These are phyloP conservation scores for Phania funesta DNA, from an alignment of 2,888 invertebrate species.

Conservation along the genomic window DNA sequence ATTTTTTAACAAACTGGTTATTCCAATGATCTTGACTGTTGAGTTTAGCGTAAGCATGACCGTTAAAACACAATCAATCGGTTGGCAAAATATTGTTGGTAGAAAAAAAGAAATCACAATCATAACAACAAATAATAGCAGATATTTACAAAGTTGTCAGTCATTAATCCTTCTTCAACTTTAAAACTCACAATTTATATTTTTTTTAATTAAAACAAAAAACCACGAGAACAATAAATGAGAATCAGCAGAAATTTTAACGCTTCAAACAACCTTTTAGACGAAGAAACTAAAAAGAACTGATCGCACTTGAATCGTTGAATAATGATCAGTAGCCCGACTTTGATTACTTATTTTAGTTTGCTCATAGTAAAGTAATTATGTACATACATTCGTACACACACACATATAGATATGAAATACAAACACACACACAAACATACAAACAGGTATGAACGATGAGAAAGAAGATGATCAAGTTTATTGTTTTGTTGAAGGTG, in stretches of 20 bases:
- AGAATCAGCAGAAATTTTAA: background rate
- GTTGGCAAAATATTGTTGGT: background rate
- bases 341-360: background rate
- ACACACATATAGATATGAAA: background rate
- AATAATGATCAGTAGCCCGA: background rate
- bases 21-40: constrained; percentile 52
- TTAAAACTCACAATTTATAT: constrained; percentile 44
- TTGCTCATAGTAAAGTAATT: constrained; percentile 11
- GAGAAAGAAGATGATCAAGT: constrained; percentile 19
- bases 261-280: constrained; percentile 46
- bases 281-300: constrained; percentile 51
- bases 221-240: background rate
- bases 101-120: background rate
- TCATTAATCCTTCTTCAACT: background rate
- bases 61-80: constrained; percentile 19
- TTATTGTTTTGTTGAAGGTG: background rate
- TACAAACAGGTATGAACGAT: background rate
- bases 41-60: constrained; percentile 4
- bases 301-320: constrained; percentile 28
- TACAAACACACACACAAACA: background rate
- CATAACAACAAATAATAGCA: background rate
- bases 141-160: background rate
- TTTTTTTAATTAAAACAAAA: background rate
- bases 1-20: constrained; percentile 40
- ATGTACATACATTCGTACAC: background rate